Conservation (phyloP, 2,113 vertebrate genomes). For the Engraulis encrasicolus region DNA sequence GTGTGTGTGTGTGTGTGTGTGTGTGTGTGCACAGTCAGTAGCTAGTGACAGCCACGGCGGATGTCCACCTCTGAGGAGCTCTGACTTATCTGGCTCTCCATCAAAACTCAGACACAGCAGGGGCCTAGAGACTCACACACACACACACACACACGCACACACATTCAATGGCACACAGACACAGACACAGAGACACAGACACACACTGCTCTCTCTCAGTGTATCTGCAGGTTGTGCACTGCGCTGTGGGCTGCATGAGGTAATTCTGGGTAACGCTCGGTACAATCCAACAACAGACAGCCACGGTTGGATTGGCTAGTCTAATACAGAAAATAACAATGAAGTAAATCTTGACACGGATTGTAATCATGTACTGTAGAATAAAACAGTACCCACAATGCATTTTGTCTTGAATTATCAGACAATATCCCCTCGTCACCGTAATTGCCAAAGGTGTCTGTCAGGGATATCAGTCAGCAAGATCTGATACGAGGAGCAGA, state of each 20-base stretch:
- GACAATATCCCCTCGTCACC: neutral
- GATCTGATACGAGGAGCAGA: neutral
- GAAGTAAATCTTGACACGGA: too few relatives aligned
- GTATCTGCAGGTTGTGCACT: neutral
- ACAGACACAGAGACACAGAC: neutral
- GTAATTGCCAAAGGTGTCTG: neutral
- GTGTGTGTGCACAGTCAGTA: neutral
- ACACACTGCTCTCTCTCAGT: neutral
- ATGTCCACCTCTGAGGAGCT: neutral
- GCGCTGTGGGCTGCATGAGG: neutral
- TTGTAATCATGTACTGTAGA: too few relatives aligned
- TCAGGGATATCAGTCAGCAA: neutral
- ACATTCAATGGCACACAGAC: too few relatives aligned
- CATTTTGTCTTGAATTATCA: neutral
- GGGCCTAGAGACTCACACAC: neutral
- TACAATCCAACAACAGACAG: too few relatives aligned
- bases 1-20: too few relatives aligned
- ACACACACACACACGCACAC: neutral
- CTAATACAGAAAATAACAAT: neutral
- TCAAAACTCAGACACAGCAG: neutral
- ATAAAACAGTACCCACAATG: neutral
- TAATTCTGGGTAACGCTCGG: neutral
- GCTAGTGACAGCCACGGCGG: neutral
- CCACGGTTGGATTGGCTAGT: neutral
- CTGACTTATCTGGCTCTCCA: neutral